Percentiles rank a stretch among this genome's conserved stretches.
Evolutionary conservation across 2,113 vertebrate species (phyloP).

Genomic region (Pyxicephalus adspersus): DNA sequence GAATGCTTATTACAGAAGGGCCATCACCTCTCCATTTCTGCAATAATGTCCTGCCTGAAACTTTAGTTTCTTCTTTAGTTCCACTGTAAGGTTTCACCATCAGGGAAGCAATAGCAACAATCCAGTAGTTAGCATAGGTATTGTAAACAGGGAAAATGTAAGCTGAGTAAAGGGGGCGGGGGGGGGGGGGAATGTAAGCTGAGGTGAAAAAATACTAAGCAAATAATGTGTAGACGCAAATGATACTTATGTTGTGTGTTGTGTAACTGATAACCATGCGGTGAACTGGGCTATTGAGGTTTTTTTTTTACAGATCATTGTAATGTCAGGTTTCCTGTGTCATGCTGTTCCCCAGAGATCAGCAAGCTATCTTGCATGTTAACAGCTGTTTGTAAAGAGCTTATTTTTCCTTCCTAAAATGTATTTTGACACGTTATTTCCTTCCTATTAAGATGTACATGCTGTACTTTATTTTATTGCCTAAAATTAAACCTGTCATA

Average conservation of each 20-base stretch:
- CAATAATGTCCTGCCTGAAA: too few relatives aligned
- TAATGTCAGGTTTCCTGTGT: slow-evolving; percentile 5
- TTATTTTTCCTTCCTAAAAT: slow-evolving; percentile 40
- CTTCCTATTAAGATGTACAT: not conserved
- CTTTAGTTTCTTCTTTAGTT: too few relatives aligned
- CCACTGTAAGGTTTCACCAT: too few relatives aligned
- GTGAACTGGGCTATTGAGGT: not conserved
- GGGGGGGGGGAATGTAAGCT: too few relatives aligned
- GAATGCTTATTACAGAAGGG: too few relatives aligned
- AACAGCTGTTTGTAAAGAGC: not conserved
- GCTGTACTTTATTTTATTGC: not conserved
- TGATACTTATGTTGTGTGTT: slow-evolving; percentile 1
- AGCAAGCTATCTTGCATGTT: not conserved
- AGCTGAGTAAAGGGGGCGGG: not conserved
- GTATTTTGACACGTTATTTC: slow-evolving; percentile 8
- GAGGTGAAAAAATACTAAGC: too few relatives aligned
- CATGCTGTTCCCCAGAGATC: not conserved
- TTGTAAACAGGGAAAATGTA: not conserved
- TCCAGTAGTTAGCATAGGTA: too few relatives aligned
- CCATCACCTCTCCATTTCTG: too few relatives aligned
- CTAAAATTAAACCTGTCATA: not conserved
- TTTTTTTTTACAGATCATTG: not conserved
- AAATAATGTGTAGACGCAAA: not conserved
- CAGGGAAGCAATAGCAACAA: too few relatives aligned
- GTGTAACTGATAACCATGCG: not conserved